Conservation (phyloP, 2,797 vertebrate genomes). For the Glyptemys insculpta region DNA sequence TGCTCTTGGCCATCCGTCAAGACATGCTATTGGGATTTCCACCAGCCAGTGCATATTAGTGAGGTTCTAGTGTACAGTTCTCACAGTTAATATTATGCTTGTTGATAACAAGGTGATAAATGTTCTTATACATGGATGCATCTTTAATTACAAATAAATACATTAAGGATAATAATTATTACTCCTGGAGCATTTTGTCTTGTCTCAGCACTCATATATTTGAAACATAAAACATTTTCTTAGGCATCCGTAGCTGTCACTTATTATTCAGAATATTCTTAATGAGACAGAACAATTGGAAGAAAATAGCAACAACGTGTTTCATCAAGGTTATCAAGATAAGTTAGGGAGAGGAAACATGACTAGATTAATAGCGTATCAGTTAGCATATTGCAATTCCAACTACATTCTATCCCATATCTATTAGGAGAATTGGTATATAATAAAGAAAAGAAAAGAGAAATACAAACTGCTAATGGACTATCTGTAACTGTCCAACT, state of each 20-base stretch:
- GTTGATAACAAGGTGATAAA: constrained; percentile 18
- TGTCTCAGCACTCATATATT: constrained; percentile 9
- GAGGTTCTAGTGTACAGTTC: background rate
- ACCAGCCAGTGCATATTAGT: background rate
- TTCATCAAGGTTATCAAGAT: constrained; percentile 40
- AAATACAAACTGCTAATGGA: background rate
- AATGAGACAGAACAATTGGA: constrained; percentile 53
- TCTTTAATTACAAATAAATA: constrained; percentile 71
- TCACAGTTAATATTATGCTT: constrained; percentile 12
- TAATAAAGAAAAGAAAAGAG: background rate
- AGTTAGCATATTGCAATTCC: background rate
- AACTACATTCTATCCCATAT: background rate
- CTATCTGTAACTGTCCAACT: background rate
- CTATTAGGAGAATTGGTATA: constrained; percentile 5
- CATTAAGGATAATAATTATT: constrained; percentile 31
- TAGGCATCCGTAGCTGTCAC: constrained; percentile 24
- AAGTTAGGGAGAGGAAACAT: constrained; percentile 25
- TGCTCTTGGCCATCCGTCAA: background rate
- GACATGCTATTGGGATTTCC: background rate
- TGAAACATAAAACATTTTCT: constrained; percentile 45
- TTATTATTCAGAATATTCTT: constrained; percentile 43
- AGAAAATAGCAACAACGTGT: background rate
- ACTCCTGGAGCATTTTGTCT: constrained; percentile 29
- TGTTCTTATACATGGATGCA: constrained; percentile 46
- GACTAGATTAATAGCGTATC: constrained; percentile 14